These are phyloP conservation scores for Agapornis roseicollis DNA, from an alignment of 2,113 vertebrate genomes.

Conservation along the genomic window DNA sequence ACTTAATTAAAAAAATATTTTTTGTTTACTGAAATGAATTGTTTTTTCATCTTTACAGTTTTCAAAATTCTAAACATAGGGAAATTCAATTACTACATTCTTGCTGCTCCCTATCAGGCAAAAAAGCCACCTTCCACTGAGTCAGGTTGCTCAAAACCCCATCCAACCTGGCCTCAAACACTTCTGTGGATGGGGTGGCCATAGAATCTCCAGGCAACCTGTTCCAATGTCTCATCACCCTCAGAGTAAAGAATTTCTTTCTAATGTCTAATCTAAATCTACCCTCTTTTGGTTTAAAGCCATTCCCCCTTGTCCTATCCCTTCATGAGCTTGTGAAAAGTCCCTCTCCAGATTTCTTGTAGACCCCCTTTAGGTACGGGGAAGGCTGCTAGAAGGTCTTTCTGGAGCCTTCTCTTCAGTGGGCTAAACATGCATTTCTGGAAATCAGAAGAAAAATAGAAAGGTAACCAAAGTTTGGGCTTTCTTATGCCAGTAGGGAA, in stretches of 20 bases:
- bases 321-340: background rate
- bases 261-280: background rate
- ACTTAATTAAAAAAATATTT: accelerated
- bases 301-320: background rate
- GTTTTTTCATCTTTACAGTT: background rate
- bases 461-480: background rate
- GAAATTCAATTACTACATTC: background rate
- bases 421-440: background rate
- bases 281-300: background rate
- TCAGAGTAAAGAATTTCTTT: background rate
- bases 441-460: background rate
- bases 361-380: background rate
- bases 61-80: background rate
- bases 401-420: background rate
- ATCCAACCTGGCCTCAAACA: background rate
- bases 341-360: background rate
- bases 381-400: background rate
- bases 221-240: background rate
- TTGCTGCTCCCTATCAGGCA: background rate
- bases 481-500: background rate
- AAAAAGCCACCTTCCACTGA: background rate
- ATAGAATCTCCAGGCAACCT: background rate
- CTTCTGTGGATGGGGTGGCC: background rate
- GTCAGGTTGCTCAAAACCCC: background rate
- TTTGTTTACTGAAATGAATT: background rate